These are phyloP conservation scores for Actinernus sp. DNA, from an alignment of 92 coral and sea anemone genomes.

Conservation along the genomic window DNA sequence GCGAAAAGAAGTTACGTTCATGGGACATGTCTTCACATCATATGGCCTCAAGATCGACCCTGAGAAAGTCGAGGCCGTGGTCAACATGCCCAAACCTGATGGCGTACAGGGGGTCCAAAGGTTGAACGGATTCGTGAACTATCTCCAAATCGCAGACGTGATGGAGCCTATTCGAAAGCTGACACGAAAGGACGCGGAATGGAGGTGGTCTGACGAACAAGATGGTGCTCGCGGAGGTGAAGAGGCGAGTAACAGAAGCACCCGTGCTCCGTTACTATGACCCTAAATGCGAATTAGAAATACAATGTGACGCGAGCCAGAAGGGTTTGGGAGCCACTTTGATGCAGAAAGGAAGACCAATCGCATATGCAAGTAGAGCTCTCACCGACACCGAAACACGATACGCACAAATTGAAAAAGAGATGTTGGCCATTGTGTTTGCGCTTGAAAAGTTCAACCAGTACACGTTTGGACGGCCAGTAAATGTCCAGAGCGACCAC, in stretches of 20 bases:
- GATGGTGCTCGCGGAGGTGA: constrained; percentile 35
- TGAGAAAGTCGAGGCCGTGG: constrained; percentile 51
- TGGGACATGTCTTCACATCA: constrained; percentile 50
- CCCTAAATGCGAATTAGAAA: constrained; percentile 26
- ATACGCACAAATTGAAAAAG: constrained; percentile 59
- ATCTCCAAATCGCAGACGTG: constrained; percentile 28
- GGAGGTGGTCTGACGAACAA: constrained; percentile 34
- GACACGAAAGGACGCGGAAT: constrained; percentile 24
- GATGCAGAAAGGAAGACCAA: constrained; percentile 32
- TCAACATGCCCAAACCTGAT: constrained; percentile 47
- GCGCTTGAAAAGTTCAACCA: constrained; percentile 34
- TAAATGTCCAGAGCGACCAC: too few relatives aligned
- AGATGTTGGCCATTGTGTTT: constrained; percentile 42
- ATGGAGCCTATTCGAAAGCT: constrained; percentile 45
- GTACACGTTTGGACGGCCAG: constrained; percentile 39
- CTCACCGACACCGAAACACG: constrained; percentile 38
- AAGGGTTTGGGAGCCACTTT: constrained; percentile 29
- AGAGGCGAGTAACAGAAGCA: constrained; percentile 28
- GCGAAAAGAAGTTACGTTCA: constrained; percentile 25
- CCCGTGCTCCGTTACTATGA: constrained; percentile 38
- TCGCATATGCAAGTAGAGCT: constrained; percentile 39
- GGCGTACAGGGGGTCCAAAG: constrained; percentile 44
- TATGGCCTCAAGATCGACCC: constrained; percentile 46
- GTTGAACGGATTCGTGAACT: constrained; percentile 37
- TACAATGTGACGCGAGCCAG: constrained; percentile 37